phyloP scores from a whole-genome alignment of 1,140 invertebrate genomes.

The Orchestia grillus region DNA sequence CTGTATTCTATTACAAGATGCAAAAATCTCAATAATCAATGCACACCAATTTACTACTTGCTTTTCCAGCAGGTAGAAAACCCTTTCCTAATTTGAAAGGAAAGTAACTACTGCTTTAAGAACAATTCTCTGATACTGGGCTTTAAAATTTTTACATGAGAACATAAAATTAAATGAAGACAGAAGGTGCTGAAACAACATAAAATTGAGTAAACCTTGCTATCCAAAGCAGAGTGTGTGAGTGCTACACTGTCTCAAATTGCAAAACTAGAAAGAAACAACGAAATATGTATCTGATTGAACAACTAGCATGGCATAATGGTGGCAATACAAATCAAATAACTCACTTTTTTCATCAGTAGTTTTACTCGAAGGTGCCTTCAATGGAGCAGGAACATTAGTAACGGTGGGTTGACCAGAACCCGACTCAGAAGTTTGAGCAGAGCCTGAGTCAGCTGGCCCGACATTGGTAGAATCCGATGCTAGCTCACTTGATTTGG shows the following conservation, averaged over 20 bases:
- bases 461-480: background rate
- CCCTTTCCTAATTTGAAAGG: too few relatives aligned
- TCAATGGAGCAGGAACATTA: background rate
- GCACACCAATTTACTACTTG: too few relatives aligned
- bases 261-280: background rate
- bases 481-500: background rate
- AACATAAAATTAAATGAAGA: too few relatives aligned
- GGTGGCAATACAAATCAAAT: background rate
- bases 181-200: too few relatives aligned
- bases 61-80: too few relatives aligned
- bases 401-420: background rate
- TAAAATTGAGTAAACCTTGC: too few relatives aligned
- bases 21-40: too few relatives aligned
- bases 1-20: too few relatives aligned
- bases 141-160: too few relatives aligned
- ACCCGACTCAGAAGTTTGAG: background rate
- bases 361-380: background rate
- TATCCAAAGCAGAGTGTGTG: too few relatives aligned
- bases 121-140: too few relatives aligned
- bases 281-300: background rate
- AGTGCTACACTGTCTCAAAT: background rate
- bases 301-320: background rate
- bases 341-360: slow-evolving; percentile 4
- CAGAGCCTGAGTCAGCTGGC: background rate
- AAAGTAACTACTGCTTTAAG: too few relatives aligned